Percentiles rank a stretch among this genome's conserved stretches.
Conservation (phyloP, 2,797 vertebrate genomes). For the Halcyon chelicuti region DNA sequence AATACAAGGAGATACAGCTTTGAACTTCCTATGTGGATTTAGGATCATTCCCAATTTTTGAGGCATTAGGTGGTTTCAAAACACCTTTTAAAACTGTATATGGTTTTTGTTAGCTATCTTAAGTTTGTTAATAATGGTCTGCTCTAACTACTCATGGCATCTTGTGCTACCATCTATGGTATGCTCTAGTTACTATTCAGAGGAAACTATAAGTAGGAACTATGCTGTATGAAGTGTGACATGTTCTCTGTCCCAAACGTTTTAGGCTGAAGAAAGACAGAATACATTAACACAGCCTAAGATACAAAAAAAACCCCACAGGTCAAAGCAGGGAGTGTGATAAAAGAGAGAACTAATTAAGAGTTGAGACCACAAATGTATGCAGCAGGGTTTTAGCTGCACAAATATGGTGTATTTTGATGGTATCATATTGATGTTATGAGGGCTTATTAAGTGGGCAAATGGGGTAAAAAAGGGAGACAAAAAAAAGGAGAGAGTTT, state of each 20-base stretch:
- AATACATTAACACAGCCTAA: not conserved
- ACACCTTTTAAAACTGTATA: not conserved
- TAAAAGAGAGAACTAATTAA: not conserved
- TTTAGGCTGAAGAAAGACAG: not conserved
- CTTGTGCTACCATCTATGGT: not conserved
- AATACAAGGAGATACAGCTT: not conserved
- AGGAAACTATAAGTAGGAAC: not conserved
- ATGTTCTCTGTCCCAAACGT: not conserved
- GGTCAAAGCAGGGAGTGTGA: not conserved
- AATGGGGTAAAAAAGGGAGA: not conserved
- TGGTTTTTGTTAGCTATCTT: not conserved
- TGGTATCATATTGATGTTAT: not conserved
- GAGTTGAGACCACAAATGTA: not conserved
- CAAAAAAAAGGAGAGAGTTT: not conserved
- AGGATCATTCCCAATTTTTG: not conserved
- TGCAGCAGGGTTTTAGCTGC: not conserved
- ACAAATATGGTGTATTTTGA: not conserved
- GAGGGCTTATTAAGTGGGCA: not conserved
- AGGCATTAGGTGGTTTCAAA: not conserved
- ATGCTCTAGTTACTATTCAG: not conserved
- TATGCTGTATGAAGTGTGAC: not conserved
- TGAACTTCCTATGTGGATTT: not conserved
- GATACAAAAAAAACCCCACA: not conserved
- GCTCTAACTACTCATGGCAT: not conserved
- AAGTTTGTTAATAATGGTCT: not conserved